Conservation (phyloP, 2,113 vertebrate species). For the Porphyrio hochstetteri region DNA sequence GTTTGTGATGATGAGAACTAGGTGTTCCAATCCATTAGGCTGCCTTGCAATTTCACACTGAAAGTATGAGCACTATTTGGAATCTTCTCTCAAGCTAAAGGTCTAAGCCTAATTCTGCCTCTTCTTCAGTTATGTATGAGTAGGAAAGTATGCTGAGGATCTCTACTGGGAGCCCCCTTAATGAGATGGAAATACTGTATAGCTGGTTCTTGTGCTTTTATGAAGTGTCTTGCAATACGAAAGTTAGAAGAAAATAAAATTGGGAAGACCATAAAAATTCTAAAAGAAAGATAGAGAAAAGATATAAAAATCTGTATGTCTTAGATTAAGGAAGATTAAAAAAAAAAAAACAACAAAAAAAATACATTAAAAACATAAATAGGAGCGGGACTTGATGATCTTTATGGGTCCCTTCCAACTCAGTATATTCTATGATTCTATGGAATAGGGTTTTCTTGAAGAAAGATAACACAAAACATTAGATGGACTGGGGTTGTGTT, state of each 20-base stretch:
- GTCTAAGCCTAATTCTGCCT: background rate
- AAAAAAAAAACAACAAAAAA: background rate
- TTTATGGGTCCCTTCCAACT: too few species aligned
- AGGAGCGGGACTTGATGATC: too few species aligned
- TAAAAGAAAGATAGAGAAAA: background rate
- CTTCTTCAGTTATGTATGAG: background rate
- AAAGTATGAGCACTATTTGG: background rate
- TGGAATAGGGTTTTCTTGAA: background rate
- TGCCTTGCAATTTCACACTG: background rate
- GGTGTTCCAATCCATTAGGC: background rate
- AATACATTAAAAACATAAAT: background rate
- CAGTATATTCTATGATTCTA: too few species aligned
- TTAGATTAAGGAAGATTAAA: background rate
- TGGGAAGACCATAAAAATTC: background rate
- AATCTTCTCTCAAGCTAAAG: background rate
- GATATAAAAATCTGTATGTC: background rate
- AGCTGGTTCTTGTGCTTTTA: background rate
- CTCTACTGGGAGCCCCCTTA: background rate
- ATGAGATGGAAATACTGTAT: background rate
- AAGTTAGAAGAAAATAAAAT: background rate
- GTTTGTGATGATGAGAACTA: background rate
- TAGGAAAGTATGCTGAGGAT: background rate
- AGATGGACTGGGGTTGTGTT: background rate
- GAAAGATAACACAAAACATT: background rate
- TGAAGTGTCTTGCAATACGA: background rate